These are phyloP conservation scores for Branchellion lobata DNA, from an alignment of 2,888 invertebrate genomes.

Conservation along the genomic window DNA sequence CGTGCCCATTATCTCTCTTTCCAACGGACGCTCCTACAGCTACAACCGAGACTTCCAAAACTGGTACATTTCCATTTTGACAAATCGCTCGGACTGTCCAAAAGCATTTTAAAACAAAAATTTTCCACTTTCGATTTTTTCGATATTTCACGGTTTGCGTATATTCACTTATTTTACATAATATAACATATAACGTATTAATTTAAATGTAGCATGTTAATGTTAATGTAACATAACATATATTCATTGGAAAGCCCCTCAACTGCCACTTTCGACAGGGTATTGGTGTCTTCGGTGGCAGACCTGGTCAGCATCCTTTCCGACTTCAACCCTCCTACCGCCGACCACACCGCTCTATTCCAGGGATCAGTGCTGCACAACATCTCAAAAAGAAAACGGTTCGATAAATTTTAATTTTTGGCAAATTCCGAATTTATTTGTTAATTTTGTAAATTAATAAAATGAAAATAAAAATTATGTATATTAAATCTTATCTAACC, in stretches of 20 bases:
- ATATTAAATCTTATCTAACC: no score
- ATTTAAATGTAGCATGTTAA: no score
- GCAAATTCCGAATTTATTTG: neutral
- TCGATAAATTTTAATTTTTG: neutral
- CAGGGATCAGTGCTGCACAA: neutral
- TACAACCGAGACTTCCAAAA: constrained; percentile 73
- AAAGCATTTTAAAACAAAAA: no score
- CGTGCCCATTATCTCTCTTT: constrained; percentile 79
- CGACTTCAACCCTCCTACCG: neutral
- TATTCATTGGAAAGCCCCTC: no score
- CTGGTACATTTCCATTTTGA: constrained; percentile 65
- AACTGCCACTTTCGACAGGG: neutral
- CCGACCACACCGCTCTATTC: neutral
- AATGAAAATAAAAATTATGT: no score
- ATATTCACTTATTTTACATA: no score
- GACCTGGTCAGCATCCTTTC: neutral
- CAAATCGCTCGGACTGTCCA: neutral
- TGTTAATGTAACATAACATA: no score
- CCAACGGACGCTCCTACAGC: constrained; percentile 80
- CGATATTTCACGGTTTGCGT: no score
- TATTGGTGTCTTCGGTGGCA: neutral
- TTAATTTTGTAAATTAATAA: neutral
- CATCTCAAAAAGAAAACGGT: neutral
- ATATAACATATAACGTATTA: no score
- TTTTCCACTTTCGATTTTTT: no score